These are phyloP conservation scores for Nibea albiflora DNA, from an alignment of 2,113 vertebrate species.

Conservation along the genomic window DNA sequence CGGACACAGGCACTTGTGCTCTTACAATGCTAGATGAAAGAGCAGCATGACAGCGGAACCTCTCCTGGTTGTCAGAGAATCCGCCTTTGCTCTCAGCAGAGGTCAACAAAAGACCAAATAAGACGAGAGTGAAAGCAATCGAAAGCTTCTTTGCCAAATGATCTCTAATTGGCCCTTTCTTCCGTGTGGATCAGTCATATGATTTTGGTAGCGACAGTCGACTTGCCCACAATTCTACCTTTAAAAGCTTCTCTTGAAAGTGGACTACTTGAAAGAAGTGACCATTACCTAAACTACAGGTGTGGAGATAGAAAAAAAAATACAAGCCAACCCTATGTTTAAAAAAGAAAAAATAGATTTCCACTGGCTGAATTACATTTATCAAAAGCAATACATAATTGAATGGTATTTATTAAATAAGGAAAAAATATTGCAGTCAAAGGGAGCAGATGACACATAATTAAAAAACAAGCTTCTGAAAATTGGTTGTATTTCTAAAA, in stretches of 20 bases:
- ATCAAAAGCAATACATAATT: conserved; percentile 78
- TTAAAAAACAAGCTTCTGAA: conserved; percentile 38
- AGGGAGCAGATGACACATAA: conserved; percentile 58
- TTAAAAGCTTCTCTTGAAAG: conserved; percentile 86
- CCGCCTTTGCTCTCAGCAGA: conserved; percentile 89
- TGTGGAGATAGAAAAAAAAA: conserved; percentile 55
- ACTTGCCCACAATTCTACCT: conserved; percentile 84
- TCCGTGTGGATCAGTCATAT: conserved; percentile 85
- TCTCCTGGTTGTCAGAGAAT: conserved; percentile 86
- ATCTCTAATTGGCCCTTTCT: conserved; percentile 99
- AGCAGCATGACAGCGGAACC: conserved; percentile 78
- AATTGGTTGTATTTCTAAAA: conserved; percentile 32
- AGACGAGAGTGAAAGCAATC: conserved; percentile 88
- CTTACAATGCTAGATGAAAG: conserved; percentile 97
- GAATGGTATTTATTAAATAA: conserved; percentile 69
- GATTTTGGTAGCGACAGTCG: conserved; percentile 84
- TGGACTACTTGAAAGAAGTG: conserved; percentile 80
- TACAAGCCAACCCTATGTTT: neutral
- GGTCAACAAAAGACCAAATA: conserved; percentile 93
- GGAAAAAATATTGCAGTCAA: conserved; percentile 45
- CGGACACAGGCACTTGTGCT: conserved; percentile 87
- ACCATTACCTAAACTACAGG: conserved; percentile 86
- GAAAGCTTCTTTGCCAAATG: conserved; percentile 95
- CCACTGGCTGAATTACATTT: conserved; percentile 64
- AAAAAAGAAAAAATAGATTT: conserved; percentile 49